Evolutionary conservation across 1,140 invertebrate species (phyloP), one percentile per base, ranked within the genome.

Genomic region (Drosophila sproati): DNA sequence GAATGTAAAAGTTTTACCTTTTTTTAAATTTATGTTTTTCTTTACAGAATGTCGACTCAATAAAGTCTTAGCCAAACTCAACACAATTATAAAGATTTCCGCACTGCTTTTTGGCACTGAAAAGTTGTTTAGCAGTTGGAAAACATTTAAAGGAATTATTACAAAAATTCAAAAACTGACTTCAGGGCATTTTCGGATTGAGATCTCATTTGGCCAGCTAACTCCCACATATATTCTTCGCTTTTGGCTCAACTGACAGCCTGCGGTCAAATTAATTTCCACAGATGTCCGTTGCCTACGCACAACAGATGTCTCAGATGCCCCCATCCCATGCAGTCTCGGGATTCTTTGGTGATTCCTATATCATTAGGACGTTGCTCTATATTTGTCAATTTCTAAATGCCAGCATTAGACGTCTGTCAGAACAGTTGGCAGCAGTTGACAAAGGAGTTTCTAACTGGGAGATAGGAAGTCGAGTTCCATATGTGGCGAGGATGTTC

Each of bases 191-290:
- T 20, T 20, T 20, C 20, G 20, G 20, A 20, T 20, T 20, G 20
- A 20, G 20, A 20, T 35, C 50, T 52, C 55, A 50, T 71, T 31
- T 63, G 20, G 20, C 1, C 20, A 20, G 37, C n/a, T 12, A 45
- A 59, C 55, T 35, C 12, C 62, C 70, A 73, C 56, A 59, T 50
- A 59, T 51, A 54, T 55, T 28, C 41, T 35, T 59, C 50, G 35
- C 35, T 31, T 45, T 45, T 43, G 7, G 39, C 3, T 0, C 20
- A 20, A 2, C 20, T 20, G 28, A 39, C 29, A 55, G 64, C 56
- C 71, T 61, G 56, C 57, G 72, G 72, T 63, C 57, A 62, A 74
- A 62, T 70, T 45, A 70, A 62, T 70, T 74, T 70, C 62, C 43
- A 48, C 57, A 54, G 56, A 48, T 55, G 12, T 48, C 10, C 68